A percentile compares a stretch with the other conserved stretches of the same genome.
Conservation (phyloP, 2,888 invertebrate genomes). For the Amblyjoppa fuscipennis region DNA sequence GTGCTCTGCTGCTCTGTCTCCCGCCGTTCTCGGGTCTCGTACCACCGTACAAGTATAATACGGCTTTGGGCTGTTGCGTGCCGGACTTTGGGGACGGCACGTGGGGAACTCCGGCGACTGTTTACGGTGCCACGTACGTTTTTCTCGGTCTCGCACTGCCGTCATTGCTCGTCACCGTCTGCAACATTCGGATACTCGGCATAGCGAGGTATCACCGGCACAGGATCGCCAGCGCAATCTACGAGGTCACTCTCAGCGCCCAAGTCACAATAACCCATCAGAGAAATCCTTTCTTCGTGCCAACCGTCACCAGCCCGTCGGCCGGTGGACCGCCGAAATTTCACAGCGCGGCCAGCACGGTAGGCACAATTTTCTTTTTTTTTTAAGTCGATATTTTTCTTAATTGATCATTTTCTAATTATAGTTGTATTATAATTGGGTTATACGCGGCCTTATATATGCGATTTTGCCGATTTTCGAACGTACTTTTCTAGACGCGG, state of each 20-base stretch:
- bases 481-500: no score
- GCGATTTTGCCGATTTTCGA: no score
- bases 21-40: constrained; percentile 88
- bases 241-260: constrained; percentile 93
- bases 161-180: constrained; percentile 89
- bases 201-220: constrained; percentile 91
- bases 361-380: constrained; percentile 61
- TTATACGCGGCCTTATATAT: no score
- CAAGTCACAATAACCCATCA: constrained; percentile 94
- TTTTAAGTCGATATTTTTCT: not conserved
- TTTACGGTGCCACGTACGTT: constrained; percentile 89
- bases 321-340: constrained; percentile 84
- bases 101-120: constrained; percentile 87
- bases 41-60: constrained; percentile 86
- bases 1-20: constrained; percentile 88
- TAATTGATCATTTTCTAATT: not conserved
- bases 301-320: constrained; percentile 88
- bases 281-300: constrained; percentile 91
- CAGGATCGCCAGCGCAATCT: constrained; percentile 93
- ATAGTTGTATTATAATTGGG: no score
- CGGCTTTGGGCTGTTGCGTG: constrained; percentile 88
- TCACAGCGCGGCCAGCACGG: constrained; percentile 83
- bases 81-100: constrained; percentile 87
- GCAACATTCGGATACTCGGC: constrained; percentile 89
- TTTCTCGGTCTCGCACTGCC: constrained; percentile 89